phyloP scores from a whole-genome alignment of 2,797 vertebrate genomes.

The Linurgus olivaceus region DNA sequence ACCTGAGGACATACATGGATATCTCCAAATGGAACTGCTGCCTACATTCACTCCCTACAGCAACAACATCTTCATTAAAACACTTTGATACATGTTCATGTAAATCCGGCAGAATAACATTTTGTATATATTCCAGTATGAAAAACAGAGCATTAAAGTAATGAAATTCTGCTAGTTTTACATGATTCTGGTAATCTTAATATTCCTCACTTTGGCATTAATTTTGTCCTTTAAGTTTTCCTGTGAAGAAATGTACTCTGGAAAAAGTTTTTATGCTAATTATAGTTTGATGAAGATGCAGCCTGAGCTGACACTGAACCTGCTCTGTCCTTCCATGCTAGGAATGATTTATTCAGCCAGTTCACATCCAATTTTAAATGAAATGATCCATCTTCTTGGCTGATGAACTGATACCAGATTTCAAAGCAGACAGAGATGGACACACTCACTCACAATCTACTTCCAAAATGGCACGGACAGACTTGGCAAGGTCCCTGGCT shows the following conservation, averaged over 20 bases:
- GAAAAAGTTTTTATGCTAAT: background rate
- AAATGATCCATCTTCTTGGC: background rate
- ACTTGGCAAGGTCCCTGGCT: constrained; percentile 85
- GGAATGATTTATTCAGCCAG: background rate
- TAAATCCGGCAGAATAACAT: background rate
- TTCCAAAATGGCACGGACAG: constrained; percentile 84
- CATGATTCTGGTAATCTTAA: background rate
- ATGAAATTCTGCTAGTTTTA: background rate
- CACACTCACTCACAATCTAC: constrained; percentile 84
- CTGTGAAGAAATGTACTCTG: background rate
- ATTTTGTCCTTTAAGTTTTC: background rate
- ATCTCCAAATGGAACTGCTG: background rate
- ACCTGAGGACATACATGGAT: background rate
- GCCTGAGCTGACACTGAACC: background rate
- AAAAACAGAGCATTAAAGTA: background rate
- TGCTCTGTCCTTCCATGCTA: background rate
- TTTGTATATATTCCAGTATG: background rate
- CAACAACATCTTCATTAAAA: background rate
- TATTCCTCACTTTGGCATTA: background rate
- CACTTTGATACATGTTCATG: background rate
- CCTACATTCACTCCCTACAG: background rate
- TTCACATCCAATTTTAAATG: background rate
- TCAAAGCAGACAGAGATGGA: background rate
- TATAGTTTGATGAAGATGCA: background rate
- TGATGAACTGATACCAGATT: background rate